Conservation (phyloP, 2,888 invertebrate species). For the Marasmarcha lunaedactyla region DNA sequence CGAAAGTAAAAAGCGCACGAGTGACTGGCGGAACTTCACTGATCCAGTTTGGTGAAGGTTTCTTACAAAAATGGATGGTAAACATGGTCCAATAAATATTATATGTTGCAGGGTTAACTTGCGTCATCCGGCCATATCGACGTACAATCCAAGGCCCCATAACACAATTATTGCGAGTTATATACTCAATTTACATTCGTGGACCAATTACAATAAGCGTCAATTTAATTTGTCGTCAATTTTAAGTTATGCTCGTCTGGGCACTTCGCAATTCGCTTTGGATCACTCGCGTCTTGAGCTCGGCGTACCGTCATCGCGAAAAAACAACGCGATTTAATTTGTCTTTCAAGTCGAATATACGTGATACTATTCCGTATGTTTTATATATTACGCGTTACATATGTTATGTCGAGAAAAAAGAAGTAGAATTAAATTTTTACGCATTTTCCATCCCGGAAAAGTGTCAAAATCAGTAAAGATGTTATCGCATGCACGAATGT, state of each 20-base stretch:
- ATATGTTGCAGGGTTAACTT: slow-evolving; percentile 23
- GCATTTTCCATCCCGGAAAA: no score
- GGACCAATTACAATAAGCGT: slow-evolving; percentile 17
- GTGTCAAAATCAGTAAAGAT: no score
- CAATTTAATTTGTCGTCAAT: slow-evolving; percentile 24
- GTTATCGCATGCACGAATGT: no score
- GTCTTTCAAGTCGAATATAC: no score
- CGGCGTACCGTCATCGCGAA: no score
- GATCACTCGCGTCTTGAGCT: slow-evolving; percentile 3
- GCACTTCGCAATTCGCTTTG: slow-evolving; percentile 8
- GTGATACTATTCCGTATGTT: no score
- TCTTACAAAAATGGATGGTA: slow-evolving; percentile 55
- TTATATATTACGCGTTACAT: no score
- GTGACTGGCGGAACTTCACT: slow-evolving; percentile 52
- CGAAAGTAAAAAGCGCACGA: slow-evolving; percentile 39
- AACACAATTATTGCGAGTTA: slow-evolving; percentile 22
- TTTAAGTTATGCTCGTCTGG: slow-evolving; percentile 14
- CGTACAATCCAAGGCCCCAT: slow-evolving; percentile 17
- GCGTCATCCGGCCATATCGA: slow-evolving; percentile 19
- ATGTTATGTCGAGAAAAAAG: no score
- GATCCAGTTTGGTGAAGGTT: slow-evolving; percentile 38
- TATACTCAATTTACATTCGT: slow-evolving; percentile 20
- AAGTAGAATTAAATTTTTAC: no score
- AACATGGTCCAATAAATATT: slow-evolving; percentile 17
- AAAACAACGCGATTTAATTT: no score